Evolutionary conservation across 1,140 invertebrate species (phyloP), one percentile per base, ranked within the genome.

Genomic region (Acromyrmex charruanus): DNA sequence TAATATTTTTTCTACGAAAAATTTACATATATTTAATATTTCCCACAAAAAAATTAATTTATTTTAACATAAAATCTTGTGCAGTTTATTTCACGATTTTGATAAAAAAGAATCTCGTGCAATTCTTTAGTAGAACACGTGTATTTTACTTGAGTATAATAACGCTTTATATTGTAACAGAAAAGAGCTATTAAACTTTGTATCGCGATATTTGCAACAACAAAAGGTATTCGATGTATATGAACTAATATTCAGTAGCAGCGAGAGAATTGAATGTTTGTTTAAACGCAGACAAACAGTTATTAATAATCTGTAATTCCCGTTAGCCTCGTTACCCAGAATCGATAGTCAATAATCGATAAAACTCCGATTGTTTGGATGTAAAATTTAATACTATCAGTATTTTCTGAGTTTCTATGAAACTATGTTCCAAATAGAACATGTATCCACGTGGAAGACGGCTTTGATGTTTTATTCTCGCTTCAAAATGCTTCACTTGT

Each of bases 261-360:
- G 25, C 7, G 21, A 72, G 16, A 72, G 49, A 72, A 18, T 28
- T 25, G 44, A 25, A 53, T 4, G 25, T 21, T 39, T 10, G 39
- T 79, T 44, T 66, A 65, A 49, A 49, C 10, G 25, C 39, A 28
- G 25, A 1, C 39, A 51, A 49, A 66, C 5, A 21, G 2, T 51
- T 51, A 66, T 66, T 79, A 59, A 77, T 39, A 21, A 25, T 59
- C 16, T 25, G 21, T 61, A 61, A 77, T 44, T 59, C 2, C 5
- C 5, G 16, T 25, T 51, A 51, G 44, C 49, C 69, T 28, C 28
- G 25, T 72, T 72, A 21, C 69, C 39, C 16, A 28, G 31, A 16
- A 44, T 59, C 55, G 6, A 4, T 21, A 35, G 16, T 75, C 35
- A 18, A 12, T 31, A 28, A 61, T 77, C 21, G 55, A 77, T 77